These are phyloP conservation scores for Spisula subtruncata DNA, from an alignment of 2,888 invertebrate genomes.

Conservation along the genomic window DNA sequence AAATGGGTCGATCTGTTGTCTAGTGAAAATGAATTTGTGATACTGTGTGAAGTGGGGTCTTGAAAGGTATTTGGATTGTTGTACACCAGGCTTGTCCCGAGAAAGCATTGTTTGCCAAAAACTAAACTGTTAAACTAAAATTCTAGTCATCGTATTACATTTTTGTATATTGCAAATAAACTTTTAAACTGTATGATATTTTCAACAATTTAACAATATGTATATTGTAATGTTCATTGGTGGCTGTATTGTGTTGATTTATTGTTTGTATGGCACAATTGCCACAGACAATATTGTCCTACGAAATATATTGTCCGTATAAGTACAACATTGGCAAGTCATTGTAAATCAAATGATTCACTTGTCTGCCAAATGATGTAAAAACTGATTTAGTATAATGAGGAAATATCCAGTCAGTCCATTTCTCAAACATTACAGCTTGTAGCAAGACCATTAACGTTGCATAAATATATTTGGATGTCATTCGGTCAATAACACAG, in stretches of 20 bases:
- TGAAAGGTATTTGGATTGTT: no score
- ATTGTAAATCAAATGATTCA: not conserved
- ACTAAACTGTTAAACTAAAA: no score
- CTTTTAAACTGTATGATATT: no score
- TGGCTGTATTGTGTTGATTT: not conserved
- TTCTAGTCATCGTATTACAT: no score
- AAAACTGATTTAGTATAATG: not conserved
- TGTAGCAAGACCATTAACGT: not conserved
- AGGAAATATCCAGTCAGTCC: not conserved
- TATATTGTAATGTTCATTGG: not conserved
- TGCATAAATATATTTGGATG: not conserved
- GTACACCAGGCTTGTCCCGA: no score
- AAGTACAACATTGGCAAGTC: not conserved
- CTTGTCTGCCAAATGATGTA: not conserved
- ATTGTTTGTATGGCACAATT: not conserved
- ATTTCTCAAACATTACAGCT: not conserved
- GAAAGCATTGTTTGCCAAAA: no score
- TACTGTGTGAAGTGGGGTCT: no score
- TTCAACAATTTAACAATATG: not conserved
- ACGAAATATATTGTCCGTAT: not conserved
- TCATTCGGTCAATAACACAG: not conserved
- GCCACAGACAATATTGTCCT: not conserved
- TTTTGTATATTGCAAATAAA: no score
- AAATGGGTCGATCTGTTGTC: no score
- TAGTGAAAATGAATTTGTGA: no score